These are phyloP conservation scores for Andrena minutula DNA, from an alignment of 2,888 invertebrate species.

Conservation along the genomic window DNA sequence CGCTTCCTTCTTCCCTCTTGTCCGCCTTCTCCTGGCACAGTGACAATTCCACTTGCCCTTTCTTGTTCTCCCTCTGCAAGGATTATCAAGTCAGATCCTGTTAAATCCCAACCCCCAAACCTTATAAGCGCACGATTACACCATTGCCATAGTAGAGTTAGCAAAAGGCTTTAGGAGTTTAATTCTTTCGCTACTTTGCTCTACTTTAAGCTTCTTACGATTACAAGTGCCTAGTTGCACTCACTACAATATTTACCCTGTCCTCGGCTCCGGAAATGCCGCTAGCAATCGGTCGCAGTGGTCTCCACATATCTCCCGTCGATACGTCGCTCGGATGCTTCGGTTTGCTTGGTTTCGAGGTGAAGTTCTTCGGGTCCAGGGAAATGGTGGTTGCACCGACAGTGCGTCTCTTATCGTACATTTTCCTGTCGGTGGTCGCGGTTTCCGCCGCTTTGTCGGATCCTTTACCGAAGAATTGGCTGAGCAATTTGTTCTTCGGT, in stretches of 20 bases:
- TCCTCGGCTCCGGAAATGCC: conserved; percentile 87
- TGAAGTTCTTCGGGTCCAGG: conserved; percentile 88
- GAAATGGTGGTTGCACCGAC: conserved; percentile 90
- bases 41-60: conserved; percentile 89
- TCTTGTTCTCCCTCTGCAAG: conserved; percentile 89
- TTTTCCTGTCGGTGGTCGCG: conserved; percentile 85
- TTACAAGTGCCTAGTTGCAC: not conserved
- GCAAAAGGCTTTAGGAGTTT: not conserved
- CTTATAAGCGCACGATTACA: not conserved
- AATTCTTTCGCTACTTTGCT: not conserved
- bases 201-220: not conserved
- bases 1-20: conserved; percentile 88
- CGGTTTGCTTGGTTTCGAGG: conserved; percentile 87
- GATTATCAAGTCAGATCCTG: not conserved
- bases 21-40: conserved; percentile 88
- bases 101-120: not conserved
- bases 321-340: conserved; percentile 86
- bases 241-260: conserved; percentile 84
- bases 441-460: conserved; percentile 86
- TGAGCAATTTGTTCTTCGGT: conserved; percentile 84
- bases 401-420: conserved; percentile 88
- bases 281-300: conserved; percentile 88
- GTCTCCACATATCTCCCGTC: conserved; percentile 90
- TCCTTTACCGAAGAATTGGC: conserved; percentile 86
- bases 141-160: not conserved